A percentile compares a stretch with the other conserved stretches of the same genome.
phyloP scores from a whole-genome alignment of 2,888 invertebrate species.

The Euplexia lucipara region DNA sequence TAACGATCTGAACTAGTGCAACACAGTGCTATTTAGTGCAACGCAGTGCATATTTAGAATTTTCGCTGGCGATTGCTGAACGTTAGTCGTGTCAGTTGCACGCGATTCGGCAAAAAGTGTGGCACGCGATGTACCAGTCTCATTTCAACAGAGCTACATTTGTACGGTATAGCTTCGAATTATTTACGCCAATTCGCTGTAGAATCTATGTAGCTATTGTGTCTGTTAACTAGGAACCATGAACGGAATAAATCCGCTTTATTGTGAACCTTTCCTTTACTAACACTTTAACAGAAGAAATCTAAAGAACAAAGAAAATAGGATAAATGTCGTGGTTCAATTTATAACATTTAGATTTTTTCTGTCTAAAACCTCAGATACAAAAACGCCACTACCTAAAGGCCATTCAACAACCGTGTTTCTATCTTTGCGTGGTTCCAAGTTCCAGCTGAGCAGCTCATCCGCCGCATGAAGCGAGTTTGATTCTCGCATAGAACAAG shows the following conservation, averaged over 20 bases:
- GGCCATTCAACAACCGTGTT: no score
- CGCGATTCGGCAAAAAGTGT: slow-evolving; percentile 46
- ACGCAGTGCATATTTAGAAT: slow-evolving; percentile 43
- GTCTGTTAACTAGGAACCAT: background rate
- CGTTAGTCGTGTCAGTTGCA: slow-evolving; percentile 51
- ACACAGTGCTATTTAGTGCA: slow-evolving; percentile 22
- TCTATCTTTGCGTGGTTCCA: no score
- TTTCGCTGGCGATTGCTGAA: slow-evolving; percentile 41
- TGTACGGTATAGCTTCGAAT: slow-evolving; percentile 9
- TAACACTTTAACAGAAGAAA: no score
- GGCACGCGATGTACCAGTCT: slow-evolving; percentile 52
- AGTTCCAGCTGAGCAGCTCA: no score
- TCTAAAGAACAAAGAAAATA: no score
- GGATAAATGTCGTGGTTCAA: no score
- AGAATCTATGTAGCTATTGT: slow-evolving; percentile 6
- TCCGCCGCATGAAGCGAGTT: no score
- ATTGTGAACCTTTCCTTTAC: background rate
- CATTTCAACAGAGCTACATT: slow-evolving; percentile 15
- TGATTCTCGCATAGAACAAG: no score
- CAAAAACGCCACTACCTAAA: no score
- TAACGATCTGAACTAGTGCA: slow-evolving; percentile 2
- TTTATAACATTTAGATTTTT: no score
- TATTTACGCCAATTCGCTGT: slow-evolving; percentile 24
- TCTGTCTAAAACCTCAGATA: no score
- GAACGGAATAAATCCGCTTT: background rate